A percentile compares a stretch with the other conserved stretches of the same genome.
These are phyloP conservation scores for Arge pagana DNA, from an alignment of 2,888 invertebrate genomes.

Conservation along the genomic window DNA sequence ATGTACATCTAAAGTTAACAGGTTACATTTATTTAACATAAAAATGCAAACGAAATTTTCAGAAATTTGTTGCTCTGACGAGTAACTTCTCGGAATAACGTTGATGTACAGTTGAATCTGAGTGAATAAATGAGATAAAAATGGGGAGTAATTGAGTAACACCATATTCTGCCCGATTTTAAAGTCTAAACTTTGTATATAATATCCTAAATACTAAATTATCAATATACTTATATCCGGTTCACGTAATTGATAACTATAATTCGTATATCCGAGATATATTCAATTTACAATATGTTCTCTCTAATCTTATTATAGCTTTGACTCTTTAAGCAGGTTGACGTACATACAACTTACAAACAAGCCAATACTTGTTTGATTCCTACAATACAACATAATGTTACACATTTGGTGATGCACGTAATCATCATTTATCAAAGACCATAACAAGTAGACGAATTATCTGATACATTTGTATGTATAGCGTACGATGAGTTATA, in stretches of 20 bases:
- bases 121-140: slow-evolving; percentile 6
- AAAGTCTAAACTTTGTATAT: slow-evolving; percentile 16
- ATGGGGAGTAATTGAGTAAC: background rate
- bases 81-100: background rate
- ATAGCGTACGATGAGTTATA: too few species aligned
- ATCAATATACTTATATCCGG: slow-evolving; percentile 16
- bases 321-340: slow-evolving; percentile 3
- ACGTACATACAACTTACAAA: background rate
- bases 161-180: background rate
- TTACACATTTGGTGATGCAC: slow-evolving; percentile 5
- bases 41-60: slow-evolving; percentile 4
- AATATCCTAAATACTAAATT: slow-evolving; percentile 10
- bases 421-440: slow-evolving; percentile 8
- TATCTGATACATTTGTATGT: too few species aligned
- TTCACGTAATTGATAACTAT: slow-evolving; percentile 12
- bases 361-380: slow-evolving; percentile 16
- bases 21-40: slow-evolving; percentile 14
- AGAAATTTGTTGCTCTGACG: slow-evolving; percentile 1
- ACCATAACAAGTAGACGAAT: slow-evolving; percentile 2
- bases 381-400: slow-evolving; percentile 5
- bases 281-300: slow-evolving; percentile 19
- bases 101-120: slow-evolving; percentile 3
- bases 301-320: slow-evolving; percentile 15
- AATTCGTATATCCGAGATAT: slow-evolving; percentile 7
- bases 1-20: slow-evolving; percentile 18